Conservation (phyloP, 2,888 invertebrate genomes). For the Dendrolimus houi region DNA sequence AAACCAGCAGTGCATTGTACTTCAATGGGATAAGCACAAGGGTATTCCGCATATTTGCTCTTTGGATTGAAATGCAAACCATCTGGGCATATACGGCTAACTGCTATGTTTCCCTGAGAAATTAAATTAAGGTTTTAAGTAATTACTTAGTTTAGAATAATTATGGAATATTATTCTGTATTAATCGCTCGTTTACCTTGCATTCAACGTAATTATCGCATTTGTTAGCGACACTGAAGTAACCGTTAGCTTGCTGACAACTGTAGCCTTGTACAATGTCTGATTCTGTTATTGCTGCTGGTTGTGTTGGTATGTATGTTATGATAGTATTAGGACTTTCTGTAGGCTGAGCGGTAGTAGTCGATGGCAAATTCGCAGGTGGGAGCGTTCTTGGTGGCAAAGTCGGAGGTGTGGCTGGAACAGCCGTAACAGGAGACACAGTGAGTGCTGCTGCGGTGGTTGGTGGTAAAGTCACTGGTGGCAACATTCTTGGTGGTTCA, state of each 20-base stretch:
- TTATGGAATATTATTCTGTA: no score
- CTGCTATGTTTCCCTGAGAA: constrained; percentile 71
- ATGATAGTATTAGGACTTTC: neutral
- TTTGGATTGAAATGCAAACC: constrained; percentile 84
- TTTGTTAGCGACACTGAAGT: constrained; percentile 67
- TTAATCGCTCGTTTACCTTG: constrained; percentile 31
- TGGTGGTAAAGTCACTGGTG: neutral
- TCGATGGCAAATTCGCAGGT: neutral
- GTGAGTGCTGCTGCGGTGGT: neutral
- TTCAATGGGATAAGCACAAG: constrained; percentile 86
- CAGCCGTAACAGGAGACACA: neutral
- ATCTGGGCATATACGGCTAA: constrained; percentile 82
- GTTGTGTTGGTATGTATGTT: neutral
- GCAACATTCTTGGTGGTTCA: neutral
- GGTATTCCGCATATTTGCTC: constrained; percentile 75
- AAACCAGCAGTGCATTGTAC: constrained; percentile 80
- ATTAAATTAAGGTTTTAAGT: neutral
- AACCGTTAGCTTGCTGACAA: constrained; percentile 23
- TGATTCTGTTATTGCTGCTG: neutral
- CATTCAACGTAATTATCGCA: constrained; percentile 84
- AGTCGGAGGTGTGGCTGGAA: neutral
- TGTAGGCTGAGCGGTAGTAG: neutral
- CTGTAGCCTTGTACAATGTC: constrained; percentile 9
- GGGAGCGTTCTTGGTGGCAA: neutral
- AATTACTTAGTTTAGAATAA: no score